Evolutionary conservation across 2,888 invertebrate genomes (phyloP).

Genomic region (Sesia apiformis): DNA sequence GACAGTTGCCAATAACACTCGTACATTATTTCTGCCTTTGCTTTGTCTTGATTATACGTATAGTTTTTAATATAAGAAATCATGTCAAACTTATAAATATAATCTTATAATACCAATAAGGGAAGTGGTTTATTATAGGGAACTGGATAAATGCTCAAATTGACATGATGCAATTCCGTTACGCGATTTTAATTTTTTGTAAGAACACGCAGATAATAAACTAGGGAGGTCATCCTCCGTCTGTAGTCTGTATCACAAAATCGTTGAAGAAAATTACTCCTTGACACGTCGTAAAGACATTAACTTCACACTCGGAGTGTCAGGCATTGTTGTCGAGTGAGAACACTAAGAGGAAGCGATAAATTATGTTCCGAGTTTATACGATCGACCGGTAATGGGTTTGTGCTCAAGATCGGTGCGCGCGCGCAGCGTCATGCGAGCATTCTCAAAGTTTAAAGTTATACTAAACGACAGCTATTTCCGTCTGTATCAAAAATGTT

Average conservation of each 20-base stretch:
- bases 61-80: too few relatives aligned
- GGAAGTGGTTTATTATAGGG: too few relatives aligned
- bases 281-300: slow-evolving; percentile 61
- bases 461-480: slow-evolving; percentile 6
- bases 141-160: too few relatives aligned
- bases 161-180: slow-evolving; percentile 3
- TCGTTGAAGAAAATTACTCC: slow-evolving; percentile 51
- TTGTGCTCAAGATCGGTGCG: slow-evolving; percentile 31
- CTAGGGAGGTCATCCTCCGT: slow-evolving; percentile 5
- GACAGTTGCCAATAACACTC: too few relatives aligned
- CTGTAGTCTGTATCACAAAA: slow-evolving; percentile 22
- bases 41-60: too few relatives aligned
- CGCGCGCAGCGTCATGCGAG: slow-evolving; percentile 30
- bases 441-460: slow-evolving; percentile 14
- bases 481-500: slow-evolving; percentile 7
- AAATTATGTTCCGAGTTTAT: slow-evolving; percentile 70
- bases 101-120: too few relatives aligned
- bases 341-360: slow-evolving; percentile 67
- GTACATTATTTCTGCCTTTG: too few relatives aligned
- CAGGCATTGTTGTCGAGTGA: slow-evolving; percentile 60
- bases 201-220: too few relatives aligned
- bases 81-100: too few relatives aligned
- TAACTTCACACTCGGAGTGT: slow-evolving; percentile 47
- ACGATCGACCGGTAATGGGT: slow-evolving; percentile 61
- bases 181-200: slow-evolving; percentile 10